Conservation (phyloP, 2,797 vertebrate genomes). For the Threskiornis aethiopicus region DNA sequence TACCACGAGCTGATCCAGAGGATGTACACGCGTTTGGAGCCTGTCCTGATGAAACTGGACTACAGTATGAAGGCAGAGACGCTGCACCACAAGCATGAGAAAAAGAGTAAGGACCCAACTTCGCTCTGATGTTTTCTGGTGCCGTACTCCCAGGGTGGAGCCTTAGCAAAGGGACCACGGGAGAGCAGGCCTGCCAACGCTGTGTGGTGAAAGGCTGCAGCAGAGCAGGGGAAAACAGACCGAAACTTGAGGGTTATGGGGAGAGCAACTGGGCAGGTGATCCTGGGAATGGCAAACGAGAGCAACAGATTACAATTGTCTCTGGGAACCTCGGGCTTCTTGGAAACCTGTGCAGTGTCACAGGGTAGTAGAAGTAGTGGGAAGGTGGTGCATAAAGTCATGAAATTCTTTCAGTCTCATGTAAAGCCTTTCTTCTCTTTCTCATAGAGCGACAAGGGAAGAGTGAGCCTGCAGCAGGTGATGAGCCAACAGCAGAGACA, state of each 20-base stretch:
- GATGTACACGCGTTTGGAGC: constrained; percentile 97
- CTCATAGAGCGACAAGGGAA: constrained; percentile 79
- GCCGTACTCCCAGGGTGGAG: background rate
- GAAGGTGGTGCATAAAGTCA: background rate
- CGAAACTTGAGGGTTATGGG: background rate
- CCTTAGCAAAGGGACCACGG: background rate
- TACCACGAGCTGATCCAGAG: constrained; percentile 98
- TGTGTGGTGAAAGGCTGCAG: background rate
- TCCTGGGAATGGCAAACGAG: background rate
- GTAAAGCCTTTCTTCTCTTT: background rate
- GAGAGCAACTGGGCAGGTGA: background rate
- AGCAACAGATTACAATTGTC: background rate
- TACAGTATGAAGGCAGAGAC: constrained; percentile 97
- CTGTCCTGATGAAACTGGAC: constrained; percentile 97
- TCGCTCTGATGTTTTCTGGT: background rate
- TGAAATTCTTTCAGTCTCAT: background rate
- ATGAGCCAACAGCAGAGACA: constrained; percentile 90
- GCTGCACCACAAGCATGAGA: constrained; percentile 88
- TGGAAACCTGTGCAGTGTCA: background rate
- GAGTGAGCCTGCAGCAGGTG: constrained; percentile 85
- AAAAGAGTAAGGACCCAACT: constrained; percentile 87
- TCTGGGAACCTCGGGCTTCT: background rate
- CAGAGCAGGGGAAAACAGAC: background rate
- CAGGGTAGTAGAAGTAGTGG: background rate
- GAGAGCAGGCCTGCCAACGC: background rate